These are phyloP conservation scores for Rhipidura dahli DNA, from an alignment of 2,113 vertebrate genomes.

Conservation along the genomic window DNA sequence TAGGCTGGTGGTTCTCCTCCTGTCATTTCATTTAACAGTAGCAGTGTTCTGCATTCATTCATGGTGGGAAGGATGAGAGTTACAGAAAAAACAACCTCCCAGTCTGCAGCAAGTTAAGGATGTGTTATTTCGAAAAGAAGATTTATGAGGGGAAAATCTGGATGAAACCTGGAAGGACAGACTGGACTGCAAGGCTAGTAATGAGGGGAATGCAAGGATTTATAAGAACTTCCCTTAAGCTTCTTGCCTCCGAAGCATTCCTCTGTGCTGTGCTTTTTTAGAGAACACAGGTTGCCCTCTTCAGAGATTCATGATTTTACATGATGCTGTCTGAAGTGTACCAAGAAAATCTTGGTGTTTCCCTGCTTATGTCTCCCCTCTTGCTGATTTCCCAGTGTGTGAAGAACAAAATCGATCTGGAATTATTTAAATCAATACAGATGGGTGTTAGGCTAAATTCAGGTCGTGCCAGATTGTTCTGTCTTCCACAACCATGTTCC, in stretches of 20 bases:
- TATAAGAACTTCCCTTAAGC: not conserved
- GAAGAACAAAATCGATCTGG: not conserved
- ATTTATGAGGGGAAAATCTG: not conserved
- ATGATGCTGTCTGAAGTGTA: not conserved
- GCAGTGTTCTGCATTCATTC: not conserved
- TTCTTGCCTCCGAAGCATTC: not conserved
- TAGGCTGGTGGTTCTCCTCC: not conserved
- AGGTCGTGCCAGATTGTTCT: not conserved
- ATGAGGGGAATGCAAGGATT: not conserved
- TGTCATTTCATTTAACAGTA: not conserved
- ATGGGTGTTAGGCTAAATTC: not conserved
- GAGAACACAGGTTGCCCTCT: not conserved
- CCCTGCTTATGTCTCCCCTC: not conserved
- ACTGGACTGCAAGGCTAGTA: not conserved
- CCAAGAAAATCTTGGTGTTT: not conserved
- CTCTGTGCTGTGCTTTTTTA: not conserved
- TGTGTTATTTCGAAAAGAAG: not conserved
- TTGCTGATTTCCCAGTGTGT: not conserved
- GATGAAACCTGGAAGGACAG: not conserved
- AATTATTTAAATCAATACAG: not conserved
- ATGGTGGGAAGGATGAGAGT: not conserved
- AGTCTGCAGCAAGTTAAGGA: not conserved
- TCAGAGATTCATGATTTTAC: not conserved
- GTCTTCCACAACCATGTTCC: rapidly evolving
- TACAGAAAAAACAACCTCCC: not conserved